phyloP scores from a whole-genome alignment of 2,888 invertebrate genomes.

The Tanypteryx hageni region DNA sequence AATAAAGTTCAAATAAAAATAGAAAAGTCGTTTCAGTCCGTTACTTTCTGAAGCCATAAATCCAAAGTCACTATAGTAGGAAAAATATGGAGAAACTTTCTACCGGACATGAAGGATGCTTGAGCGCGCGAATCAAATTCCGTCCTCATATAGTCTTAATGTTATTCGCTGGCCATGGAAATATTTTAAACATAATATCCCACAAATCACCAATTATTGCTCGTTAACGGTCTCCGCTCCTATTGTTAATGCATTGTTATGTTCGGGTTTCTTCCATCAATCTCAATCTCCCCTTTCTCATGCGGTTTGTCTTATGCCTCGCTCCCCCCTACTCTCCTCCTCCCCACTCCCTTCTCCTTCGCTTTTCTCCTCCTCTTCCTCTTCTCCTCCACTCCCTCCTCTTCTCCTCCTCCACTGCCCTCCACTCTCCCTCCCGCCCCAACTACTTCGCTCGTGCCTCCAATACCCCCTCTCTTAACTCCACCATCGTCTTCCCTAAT shows the following conservation, averaged over 20 bases:
- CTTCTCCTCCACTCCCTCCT: background rate
- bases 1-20: too few relatives aligned
- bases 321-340: background rate
- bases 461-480: too few relatives aligned
- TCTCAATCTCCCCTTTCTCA: slow-evolving; percentile 25
- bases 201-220: slow-evolving; percentile 19
- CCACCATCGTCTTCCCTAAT: background rate
- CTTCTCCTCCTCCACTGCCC: too few relatives aligned
- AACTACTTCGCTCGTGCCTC: too few relatives aligned
- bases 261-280: background rate
- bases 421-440: background rate
- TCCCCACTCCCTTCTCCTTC: background rate
- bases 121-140: background rate
- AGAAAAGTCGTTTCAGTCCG: too few relatives aligned
- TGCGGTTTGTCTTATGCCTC: background rate
- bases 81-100: too few relatives aligned
- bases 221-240: background rate
- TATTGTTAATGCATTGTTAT: slow-evolving; percentile 62
- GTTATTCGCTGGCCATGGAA: background rate
- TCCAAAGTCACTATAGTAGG: too few relatives aligned
- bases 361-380: too few relatives aligned
- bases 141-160: background rate
- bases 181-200: slow-evolving; percentile 23
- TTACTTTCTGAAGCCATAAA: too few relatives aligned
- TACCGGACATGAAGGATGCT: too few relatives aligned